Percentiles rank a stretch among this genome's conserved stretches.
Evolutionary conservation across 2,797 vertebrate species (phyloP).

Genomic region (Clarias platycephalus): DNA sequence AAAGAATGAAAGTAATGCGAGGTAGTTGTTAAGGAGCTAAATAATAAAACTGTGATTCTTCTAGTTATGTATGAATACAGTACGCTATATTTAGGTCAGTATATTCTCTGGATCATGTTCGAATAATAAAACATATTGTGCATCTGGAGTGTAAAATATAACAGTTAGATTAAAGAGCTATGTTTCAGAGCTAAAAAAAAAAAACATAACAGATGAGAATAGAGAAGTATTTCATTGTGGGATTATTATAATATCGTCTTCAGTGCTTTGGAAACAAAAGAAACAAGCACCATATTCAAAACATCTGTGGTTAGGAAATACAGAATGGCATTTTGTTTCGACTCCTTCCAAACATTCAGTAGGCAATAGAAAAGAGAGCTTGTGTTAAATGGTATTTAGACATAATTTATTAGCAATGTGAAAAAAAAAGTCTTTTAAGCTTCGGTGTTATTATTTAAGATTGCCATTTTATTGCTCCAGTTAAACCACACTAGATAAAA

Average conservation of each 20-base stretch:
- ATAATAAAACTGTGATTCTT: conserved; percentile 5
- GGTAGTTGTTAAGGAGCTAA: neutral
- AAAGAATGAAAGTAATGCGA: conserved; percentile 12
- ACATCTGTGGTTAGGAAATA: conserved; percentile 49
- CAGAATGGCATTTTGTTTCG: conserved; percentile 41
- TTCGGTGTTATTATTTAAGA: conserved; percentile 23
- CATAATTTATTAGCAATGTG: conserved; percentile 25
- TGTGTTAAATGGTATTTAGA: conserved; percentile 24
- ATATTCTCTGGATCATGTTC: neutral
- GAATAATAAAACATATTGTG: conserved; percentile 1
- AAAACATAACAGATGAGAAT: conserved; percentile 7
- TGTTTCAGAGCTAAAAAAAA: neutral
- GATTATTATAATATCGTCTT: conserved; percentile 34
- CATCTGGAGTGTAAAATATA: neutral
- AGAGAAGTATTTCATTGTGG: conserved; percentile 20
- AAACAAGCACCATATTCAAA: conserved; percentile 42
- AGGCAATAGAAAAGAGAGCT: conserved; percentile 36
- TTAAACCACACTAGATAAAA: conserved; percentile 18
- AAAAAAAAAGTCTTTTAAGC: conserved; percentile 25
- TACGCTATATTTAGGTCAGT: neutral
- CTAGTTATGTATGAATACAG: conserved; percentile 2
- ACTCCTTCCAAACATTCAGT: conserved; percentile 43
- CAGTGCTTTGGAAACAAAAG: conserved; percentile 40
- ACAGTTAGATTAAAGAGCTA: conserved; percentile 5
- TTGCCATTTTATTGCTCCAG: conserved; percentile 15